Conservation (phyloP, 2,113 vertebrate genomes). For the Noturus placidus region DNA sequence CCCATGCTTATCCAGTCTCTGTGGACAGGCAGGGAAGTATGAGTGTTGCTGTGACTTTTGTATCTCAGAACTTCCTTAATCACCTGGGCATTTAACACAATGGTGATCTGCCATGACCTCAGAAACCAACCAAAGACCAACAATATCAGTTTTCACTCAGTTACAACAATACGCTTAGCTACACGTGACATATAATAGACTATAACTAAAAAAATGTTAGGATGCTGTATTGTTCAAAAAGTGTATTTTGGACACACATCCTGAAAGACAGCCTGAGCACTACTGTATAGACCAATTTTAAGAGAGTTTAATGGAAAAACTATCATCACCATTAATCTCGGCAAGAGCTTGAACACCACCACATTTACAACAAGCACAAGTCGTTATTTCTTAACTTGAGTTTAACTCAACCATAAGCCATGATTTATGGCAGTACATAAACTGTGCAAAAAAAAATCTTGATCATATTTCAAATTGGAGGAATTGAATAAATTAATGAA, state of each 20-base stretch:
- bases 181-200: not conserved
- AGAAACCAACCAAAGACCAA: not conserved
- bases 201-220: not conserved
- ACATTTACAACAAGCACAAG: not conserved
- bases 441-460: not conserved
- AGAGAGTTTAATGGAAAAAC: not conserved
- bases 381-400: not conserved
- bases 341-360: not conserved
- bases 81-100: constrained; percentile 2
- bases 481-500: not conserved
- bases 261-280: not conserved
- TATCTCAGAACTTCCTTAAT: constrained; percentile 20
- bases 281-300: not conserved
- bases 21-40: not conserved
- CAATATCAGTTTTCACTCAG: not conserved
- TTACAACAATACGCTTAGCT: not conserved
- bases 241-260: not conserved
- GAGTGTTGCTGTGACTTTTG: not conserved
- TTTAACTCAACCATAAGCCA: not conserved
- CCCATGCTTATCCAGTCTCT: not conserved
- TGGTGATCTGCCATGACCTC: not conserved
- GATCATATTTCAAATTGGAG: not conserved
- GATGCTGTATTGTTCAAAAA: not conserved
- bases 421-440: not conserved
- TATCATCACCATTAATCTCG: not conserved